These are phyloP conservation scores for Paradoxurus hermaphroditus DNA, from an alignment of 2,113 vertebrate genomes.

Conservation along the genomic window DNA sequence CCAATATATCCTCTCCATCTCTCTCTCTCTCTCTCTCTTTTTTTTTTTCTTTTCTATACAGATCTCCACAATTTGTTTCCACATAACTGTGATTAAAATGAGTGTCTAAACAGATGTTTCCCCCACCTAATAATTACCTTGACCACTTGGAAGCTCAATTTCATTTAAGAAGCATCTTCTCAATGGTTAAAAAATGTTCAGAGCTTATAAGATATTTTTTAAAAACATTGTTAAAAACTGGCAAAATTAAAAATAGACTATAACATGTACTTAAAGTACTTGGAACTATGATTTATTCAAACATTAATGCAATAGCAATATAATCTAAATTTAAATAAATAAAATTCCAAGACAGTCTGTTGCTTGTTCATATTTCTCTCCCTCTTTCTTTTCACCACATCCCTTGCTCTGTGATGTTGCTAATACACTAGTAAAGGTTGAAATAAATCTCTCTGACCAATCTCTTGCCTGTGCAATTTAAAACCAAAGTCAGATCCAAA, in stretches of 20 bases:
- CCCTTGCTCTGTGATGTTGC: not conserved
- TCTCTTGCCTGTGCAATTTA: conserved; percentile 25
- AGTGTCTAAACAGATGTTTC: not conserved
- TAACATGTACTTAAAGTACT: not conserved
- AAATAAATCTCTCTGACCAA: conserved; percentile 38
- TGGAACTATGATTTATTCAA: conserved; percentile 13
- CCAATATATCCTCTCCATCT: not conserved
- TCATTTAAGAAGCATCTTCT: not conserved
- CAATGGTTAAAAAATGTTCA: not conserved
- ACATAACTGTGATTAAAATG: not conserved
- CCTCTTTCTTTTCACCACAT: not conserved
- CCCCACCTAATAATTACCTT: not conserved
- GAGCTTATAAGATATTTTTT: not conserved
- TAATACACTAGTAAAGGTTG: not conserved
- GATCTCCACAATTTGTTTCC: not conserved
- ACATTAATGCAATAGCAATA: not conserved
- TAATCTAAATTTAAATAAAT: conserved; percentile 48
- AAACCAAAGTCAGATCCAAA: conserved; percentile 54
- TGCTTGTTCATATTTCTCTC: conserved; percentile 27
- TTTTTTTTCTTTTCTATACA: not conserved
- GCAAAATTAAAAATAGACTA: conserved; percentile 11
- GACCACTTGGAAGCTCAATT: not conserved
- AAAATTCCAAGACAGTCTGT: not conserved
- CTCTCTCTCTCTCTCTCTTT: not conserved
- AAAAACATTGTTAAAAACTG: conserved; percentile 7